Evolutionary conservation across 30 jellyfish, hydroid and myxozoan genomes (phyloP).

Genomic region (Hydractinia symbiolongicarpus): DNA sequence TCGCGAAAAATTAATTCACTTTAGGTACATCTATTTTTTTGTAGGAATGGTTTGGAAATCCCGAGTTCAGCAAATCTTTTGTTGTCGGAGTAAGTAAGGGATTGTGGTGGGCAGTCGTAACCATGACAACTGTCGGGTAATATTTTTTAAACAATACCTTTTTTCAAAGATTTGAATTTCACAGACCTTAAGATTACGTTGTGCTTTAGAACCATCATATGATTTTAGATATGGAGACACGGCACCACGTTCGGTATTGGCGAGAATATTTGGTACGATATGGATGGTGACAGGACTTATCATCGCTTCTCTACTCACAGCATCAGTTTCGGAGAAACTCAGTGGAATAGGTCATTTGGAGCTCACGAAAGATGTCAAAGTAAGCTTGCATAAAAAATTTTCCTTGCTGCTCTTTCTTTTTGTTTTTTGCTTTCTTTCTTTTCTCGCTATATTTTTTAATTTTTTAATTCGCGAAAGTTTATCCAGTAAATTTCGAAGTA

Average conservation of each 20-base stretch:
- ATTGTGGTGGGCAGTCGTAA: constrained; percentile 36
- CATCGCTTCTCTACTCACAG: constrained; percentile 15
- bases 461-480: too few species aligned
- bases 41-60: constrained; percentile 16
- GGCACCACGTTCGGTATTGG: constrained; percentile 10
- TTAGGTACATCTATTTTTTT: not conserved
- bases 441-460: not conserved
- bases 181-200: not conserved
- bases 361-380: not conserved
- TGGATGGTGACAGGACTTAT: constrained; percentile 14
- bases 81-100: constrained; percentile 14
- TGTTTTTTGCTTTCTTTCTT: not conserved
- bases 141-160: not conserved
- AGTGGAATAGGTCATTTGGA: not conserved
- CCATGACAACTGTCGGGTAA: constrained; percentile 46
- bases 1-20: not conserved
- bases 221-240: constrained; percentile 11
- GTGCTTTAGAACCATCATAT: too few species aligned
- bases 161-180: not conserved
- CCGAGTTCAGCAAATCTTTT: constrained; percentile 22
- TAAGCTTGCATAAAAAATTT: not conserved
- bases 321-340: constrained; percentile 7
- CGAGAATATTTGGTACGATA: not conserved
- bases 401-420: not conserved
- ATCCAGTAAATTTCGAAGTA: too few species aligned